Evolutionary conservation across 2,888 invertebrate genomes (phyloP), one percentile per base, ranked within the genome.

Genomic region (Diabrotica balteata): DNA sequence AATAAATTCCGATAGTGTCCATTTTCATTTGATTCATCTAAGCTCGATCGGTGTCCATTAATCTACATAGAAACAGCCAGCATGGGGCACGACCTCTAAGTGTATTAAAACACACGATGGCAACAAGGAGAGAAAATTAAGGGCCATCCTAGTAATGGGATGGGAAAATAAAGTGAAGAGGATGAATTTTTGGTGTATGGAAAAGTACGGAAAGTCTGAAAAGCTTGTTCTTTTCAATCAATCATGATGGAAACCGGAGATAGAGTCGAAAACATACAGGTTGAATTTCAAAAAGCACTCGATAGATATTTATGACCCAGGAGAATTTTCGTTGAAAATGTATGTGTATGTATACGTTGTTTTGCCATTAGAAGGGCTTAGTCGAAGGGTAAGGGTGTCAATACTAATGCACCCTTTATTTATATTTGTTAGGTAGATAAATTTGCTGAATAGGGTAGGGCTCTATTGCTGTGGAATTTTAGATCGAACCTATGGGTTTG

Each of bases 231-330:
- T 65, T 60, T 69, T 63, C 69, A 62, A 72, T 72, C 72, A 72
- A 72, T 72, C 72, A 72, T 63, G 69, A 70, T 72, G 68, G 55
- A 67, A 70, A 66, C 66, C 61, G 63, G 58, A 66, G 68, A 72
- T 61, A 59, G 51, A 53, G 63, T 58, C 57, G 67, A 68, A 71
- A 71, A 71, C 68, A 67, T 65, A 69, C 69, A 69, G 69, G 67
- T 69, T 67, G 71, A 66, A 67, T 72, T 69, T 69, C 71, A 63
- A 67, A 72, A 66, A 67, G 69, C 67, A 51, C 60, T 64, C 68
- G 71, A 71, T 71, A 64, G 71, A 71, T 71, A 68, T 71, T 71
- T 71, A 71, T 59, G 68, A 68, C 71, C 59, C 68, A 54, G 55
- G 68, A 68, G 71, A 63, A 46, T 63, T 63, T 47, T 46, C 32